Percentiles rank a stretch among this genome's conserved stretches.
phyloP scores from a whole-genome alignment of 92 coral and sea anemone species.

The Epizoanthus scotinus region DNA sequence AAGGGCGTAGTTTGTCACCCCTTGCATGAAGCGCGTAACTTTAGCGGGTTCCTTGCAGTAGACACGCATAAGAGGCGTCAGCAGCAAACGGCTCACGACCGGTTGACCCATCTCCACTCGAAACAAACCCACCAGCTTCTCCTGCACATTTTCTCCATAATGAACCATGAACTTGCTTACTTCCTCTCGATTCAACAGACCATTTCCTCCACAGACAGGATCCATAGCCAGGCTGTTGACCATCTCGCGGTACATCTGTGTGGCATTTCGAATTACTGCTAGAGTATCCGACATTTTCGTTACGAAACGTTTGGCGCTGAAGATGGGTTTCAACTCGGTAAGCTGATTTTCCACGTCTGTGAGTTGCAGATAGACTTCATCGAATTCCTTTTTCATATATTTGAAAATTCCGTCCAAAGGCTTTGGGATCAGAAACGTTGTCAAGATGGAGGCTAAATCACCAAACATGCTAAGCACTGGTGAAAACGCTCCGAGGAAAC shows the following conservation, averaged over 20 bases:
- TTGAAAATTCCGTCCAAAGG: constrained; percentile 51
- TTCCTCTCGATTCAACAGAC: constrained; percentile 19
- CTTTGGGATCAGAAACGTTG: constrained; percentile 49
- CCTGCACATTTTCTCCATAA: constrained; percentile 21
- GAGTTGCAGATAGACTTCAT: constrained; percentile 38
- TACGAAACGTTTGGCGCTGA: constrained; percentile 4
- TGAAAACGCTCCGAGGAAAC: constrained; percentile 31
- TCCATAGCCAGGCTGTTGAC: constrained; percentile 26
- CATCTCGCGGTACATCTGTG: constrained; percentile 28
- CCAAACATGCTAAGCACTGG: constrained; percentile 40
- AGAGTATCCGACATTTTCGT: constrained; percentile 35
- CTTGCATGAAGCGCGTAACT: constrained; percentile 39
- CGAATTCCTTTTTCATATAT: constrained; percentile 42
- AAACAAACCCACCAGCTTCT: constrained; percentile 38
- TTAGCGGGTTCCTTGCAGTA: constrained; percentile 37
- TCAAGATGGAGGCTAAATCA: constrained; percentile 34
- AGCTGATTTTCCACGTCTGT: constrained; percentile 35
- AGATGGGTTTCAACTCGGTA: constrained; percentile 10
- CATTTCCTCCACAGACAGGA: constrained; percentile 36
- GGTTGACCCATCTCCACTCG: constrained; percentile 53
- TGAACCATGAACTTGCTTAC: constrained; percentile 14
- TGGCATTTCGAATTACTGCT: constrained; percentile 28
- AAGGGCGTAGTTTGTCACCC: constrained; percentile 39
- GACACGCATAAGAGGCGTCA: constrained; percentile 40
- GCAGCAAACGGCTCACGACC: constrained; percentile 19